Base-by-base conservation (phyloP, 2,797 vertebrate species). In the Pipistrellus kuhlii region DNA sequence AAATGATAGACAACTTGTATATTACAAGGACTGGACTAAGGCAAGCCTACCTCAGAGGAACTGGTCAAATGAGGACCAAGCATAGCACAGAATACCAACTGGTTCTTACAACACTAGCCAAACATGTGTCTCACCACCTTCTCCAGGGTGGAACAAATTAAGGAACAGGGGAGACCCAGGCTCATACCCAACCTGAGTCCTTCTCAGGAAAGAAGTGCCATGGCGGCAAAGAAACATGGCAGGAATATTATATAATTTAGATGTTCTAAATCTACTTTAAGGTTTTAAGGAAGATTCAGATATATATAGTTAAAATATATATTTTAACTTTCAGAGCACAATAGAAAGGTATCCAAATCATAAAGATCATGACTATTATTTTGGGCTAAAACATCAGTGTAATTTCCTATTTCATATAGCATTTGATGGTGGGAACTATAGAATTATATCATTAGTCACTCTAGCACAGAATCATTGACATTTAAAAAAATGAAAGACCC, bases 371-470 rank as follows among this genome's bases (percentile, higher is more conserved):
- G 17, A 57, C 35, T 51, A 75, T 59, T 82, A 69, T 68, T 92
- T 89, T 59, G 44, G 23, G 73, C 48, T 51, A 48, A 72, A 44
- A 84, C 15, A 66, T 69, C 62, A 46, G 1, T 94, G 27, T 1
- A 85, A 88, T 46, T 30, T 59, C 0, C 21, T 75, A 83, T 38
- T 62, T 66, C 90, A 62, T 89, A 12, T 30, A 68, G 21, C 11
- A 66, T 75, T 51, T 75, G 51, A 59, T 1, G 41, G 3, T 71
- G 5, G 2, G 51, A 68, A 87, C 2, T 69, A 18, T 35, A 72
- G 13, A 53, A n/a, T 88, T 66, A n/a, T 23, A 51, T 30, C 62
- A 9, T 86, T 57, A 71, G 35, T 81, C 41, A 91, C 6, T 84
- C 6, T 66, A 41, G 8, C 64, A 75, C 12, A 41, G 53, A 85